Base-by-base conservation (phyloP, 2,888 invertebrate genomes). In the Agrotis exclamationis region DNA sequence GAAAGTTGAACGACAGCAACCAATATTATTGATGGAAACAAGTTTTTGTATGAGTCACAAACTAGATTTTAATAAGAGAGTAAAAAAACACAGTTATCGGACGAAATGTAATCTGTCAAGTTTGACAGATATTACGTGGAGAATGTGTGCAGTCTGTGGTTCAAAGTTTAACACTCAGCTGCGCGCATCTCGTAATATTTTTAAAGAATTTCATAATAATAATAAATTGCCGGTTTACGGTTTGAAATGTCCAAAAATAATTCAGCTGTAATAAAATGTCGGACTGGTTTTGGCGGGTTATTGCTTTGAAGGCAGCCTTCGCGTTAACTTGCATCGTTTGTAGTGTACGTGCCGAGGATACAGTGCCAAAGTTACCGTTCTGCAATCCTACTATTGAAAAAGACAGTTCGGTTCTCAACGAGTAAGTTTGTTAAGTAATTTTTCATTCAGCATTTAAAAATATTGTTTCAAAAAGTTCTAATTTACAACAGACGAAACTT, bases 261-360 rank as follows among this genome's bases (percentile, higher is more conserved):
- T 93, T 93, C 93, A 85, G 88, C 90, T 80, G 88, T 90, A 90
- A 87, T 91, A 96, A 91, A 93, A 96, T 96, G 96, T 94, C 93
- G 91, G 90, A 91, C 79, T 95, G 95, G 95, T 94, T 93, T 94
- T 94, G 95, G 95, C 91, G 93, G 88, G 90, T 94, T 82, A 90
- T 94, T 85, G 92, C 92, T 84, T 83, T 94, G 69, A 93, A 93
- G 85, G 90, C 93, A 71, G 91, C 91, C 47, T 92, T 96, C 79
- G 88, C 91, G 63, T 82, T 95, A 83, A 91, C 91, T 83, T 93
- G 91, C 90, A 87, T 94, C 76, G 90, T 91, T 85, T 92, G 91
- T 86, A 92, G 91, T 89, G 85, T 94, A 79, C 88, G 90, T 74
- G 91, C 95, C 66, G 94, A 95, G 84, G 95, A 95, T 89, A 91